Percentiles rank a stretch among this genome's conserved stretches.
Conservation (phyloP, 2,797 vertebrate genomes). For the Acanthornis magna region DNA sequence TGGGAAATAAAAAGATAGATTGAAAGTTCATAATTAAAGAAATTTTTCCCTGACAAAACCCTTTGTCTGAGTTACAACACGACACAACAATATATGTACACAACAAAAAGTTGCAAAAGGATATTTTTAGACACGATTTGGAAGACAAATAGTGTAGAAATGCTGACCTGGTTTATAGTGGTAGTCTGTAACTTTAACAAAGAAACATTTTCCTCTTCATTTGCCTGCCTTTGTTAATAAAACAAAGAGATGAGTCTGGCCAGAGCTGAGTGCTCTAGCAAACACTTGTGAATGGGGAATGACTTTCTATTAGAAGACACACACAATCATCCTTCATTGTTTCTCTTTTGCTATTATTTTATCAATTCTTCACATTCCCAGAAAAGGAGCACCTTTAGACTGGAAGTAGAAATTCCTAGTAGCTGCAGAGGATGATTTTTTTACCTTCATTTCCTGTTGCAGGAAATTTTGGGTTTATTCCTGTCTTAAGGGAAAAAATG, state of each 20-base stretch:
- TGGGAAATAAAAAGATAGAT: background rate
- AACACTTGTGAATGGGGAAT: background rate
- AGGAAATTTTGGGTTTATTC: background rate
- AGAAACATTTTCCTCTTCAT: background rate
- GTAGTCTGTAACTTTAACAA: background rate
- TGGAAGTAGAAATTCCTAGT: background rate
- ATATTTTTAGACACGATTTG: background rate
- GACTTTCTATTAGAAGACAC: background rate
- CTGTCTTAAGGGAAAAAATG: background rate
- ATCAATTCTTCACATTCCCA: background rate
- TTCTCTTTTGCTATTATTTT: background rate
- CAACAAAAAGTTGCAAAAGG: background rate
- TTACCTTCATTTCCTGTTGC: background rate
- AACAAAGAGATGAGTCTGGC: background rate
- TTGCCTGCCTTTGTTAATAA: background rate
- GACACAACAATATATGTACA: background rate
- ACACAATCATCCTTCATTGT: background rate
- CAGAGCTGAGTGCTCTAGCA: background rate
- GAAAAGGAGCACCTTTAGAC: background rate
- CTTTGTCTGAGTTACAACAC: background rate
- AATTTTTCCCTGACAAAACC: background rate
- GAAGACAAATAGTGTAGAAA: background rate
- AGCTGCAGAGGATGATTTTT: background rate
- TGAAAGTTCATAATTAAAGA: background rate
- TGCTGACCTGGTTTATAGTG: background rate